Evolutionary conservation across 2,888 invertebrate genomes (phyloP), one percentile per base, ranked within the genome.

Genomic region (Agrypnus murinus): DNA sequence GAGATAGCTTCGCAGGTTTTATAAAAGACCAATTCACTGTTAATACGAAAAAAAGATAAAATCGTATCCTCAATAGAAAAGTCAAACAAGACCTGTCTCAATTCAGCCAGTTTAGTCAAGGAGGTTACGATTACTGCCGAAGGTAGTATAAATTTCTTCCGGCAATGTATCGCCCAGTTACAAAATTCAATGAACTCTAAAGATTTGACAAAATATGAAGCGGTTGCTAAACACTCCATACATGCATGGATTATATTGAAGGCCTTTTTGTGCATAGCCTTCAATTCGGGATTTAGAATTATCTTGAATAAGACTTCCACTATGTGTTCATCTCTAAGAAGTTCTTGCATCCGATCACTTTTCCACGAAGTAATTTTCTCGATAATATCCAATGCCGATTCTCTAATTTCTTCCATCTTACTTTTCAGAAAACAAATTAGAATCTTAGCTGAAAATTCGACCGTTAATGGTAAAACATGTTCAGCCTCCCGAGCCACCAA

Each of bases 161-260:
- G 65, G 14, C 72, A 72, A 4, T 34, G 36, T 32, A 57, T 72
- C 9, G 62, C 69, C 72, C 72, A 72, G n/a, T 60, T 9, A 4
- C 65, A 65, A 17, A 72, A 72, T 38, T 69, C 25, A 0, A 72
- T n/a, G 40, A 72, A 72, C 34, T 72, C 68, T 6, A 68, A 9
- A 2, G 72, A 65, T 12, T 60, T 60, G 1, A 72, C 59, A 15
- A 69, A 65, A 36, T 69, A 65, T 0, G 46, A 19, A 1, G 69
- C 59, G 1, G 72, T 72, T 46, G 60, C 65, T 5, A 17, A 5
- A 25, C 64, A 72, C 8, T 72, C 48, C 32, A 60, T 53, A n/a
- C 72, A 60, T 7, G 48, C 43, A n/a, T 38, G 31, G 7, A 69
- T 65, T 10, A 65, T 46, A 34, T 34, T 32, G 7, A 72, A 65